Evolutionary conservation across 2,113 vertebrate species (phyloP).

Genomic region (Catharus bicknelli): DNA sequence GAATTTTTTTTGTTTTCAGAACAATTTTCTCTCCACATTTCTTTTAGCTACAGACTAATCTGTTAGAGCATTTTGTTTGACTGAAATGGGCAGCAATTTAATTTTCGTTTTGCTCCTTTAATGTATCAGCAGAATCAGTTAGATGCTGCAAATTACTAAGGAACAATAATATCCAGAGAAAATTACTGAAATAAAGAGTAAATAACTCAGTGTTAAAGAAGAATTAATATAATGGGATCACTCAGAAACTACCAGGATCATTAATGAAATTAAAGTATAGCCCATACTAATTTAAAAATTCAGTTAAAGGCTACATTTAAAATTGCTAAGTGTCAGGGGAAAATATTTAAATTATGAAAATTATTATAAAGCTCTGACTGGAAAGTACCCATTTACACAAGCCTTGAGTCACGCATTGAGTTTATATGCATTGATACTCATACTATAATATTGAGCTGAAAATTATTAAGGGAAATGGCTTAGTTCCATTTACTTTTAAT

Average conservation of each 20-base stretch:
- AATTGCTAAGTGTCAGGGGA: constrained; percentile 41
- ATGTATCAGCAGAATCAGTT: constrained; percentile 44
- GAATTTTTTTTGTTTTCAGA: constrained; percentile 14
- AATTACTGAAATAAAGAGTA: constrained; percentile 62
- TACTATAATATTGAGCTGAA: neutral
- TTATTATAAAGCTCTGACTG: constrained; percentile 20
- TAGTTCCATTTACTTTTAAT: neutral
- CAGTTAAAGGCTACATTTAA: constrained; percentile 56
- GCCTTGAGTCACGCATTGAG: neutral
- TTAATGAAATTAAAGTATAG: constrained; percentile 60
- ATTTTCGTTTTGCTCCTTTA: constrained; percentile 45
- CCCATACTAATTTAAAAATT: constrained; percentile 46
- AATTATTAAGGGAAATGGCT: neutral
- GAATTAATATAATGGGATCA: constrained; percentile 56
- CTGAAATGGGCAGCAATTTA: constrained; percentile 51
- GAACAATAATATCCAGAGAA: constrained; percentile 49
- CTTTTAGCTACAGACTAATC: constrained; percentile 43
- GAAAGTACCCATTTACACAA: constrained; percentile 14
- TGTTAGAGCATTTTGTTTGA: constrained; percentile 40
- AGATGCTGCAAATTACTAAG: constrained; percentile 36
- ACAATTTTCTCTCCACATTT: constrained; percentile 17
- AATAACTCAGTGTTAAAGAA: constrained; percentile 56
- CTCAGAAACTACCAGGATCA: constrained; percentile 31
- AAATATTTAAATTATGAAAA: constrained; percentile 56
- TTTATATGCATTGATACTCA: neutral